These are phyloP conservation scores for Acrobasis consociella DNA, from an alignment of 2,888 invertebrate genomes.

Conservation along the genomic window DNA sequence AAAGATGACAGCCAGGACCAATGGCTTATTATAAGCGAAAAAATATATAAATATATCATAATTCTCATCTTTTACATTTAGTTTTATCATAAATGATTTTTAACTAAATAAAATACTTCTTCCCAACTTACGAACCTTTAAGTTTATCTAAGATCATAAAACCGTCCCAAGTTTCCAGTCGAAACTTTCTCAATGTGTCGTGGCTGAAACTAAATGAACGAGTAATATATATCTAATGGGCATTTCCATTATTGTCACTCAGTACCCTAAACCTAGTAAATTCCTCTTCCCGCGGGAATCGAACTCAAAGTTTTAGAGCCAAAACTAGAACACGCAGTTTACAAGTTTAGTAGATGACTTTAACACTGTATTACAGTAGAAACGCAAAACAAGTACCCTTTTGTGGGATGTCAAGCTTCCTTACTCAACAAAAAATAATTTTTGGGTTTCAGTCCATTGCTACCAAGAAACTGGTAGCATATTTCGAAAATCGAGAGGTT, in stretches of 20 bases:
- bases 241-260: constrained; percentile 30
- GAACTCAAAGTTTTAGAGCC: constrained; percentile 22
- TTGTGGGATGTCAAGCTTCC: too few relatives aligned
- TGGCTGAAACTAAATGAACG: constrained; percentile 27
- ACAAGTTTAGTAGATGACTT: neutral
- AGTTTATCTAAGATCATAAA: neutral
- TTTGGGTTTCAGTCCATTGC: too few relatives aligned
- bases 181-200: neutral
- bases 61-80: neutral
- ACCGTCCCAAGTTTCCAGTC: neutral
- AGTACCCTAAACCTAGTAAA: constrained; percentile 31
- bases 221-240: constrained; percentile 27
- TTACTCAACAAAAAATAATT: too few relatives aligned
- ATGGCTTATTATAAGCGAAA: too few relatives aligned
- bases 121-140: neutral
- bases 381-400: neutral
- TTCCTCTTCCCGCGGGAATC: constrained; percentile 21
- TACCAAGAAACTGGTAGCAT: too few relatives aligned
- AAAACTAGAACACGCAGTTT: neutral
- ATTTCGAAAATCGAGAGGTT: too few relatives aligned
- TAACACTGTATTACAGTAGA: neutral
- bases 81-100: too few relatives aligned
- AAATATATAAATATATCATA: too few relatives aligned
- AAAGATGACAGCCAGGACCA: too few relatives aligned
- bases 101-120: neutral